Conservation (phyloP, 2,797 vertebrate genomes). For the Thalassophryne amazonica region DNA sequence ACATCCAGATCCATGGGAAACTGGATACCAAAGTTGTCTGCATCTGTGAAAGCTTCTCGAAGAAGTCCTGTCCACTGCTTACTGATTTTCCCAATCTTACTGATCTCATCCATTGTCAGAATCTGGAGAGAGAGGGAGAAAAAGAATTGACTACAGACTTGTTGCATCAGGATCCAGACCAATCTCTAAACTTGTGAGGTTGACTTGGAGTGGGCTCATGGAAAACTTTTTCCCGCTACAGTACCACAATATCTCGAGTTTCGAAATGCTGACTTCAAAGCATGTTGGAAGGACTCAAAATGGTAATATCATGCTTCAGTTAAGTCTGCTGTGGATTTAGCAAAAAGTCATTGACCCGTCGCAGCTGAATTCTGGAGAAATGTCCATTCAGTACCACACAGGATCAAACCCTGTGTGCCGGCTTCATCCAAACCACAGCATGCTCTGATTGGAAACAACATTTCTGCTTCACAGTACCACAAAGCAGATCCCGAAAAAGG, state of each 20-base stretch:
- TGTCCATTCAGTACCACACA: conserved; percentile 49
- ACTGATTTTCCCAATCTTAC: conserved; percentile 93
- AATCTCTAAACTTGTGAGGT: conserved; percentile 12
- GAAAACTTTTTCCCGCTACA: conserved; percentile 3
- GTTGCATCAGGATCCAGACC: conserved; percentile 16
- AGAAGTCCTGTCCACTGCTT: conserved; percentile 97
- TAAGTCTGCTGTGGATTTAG: conserved; percentile 19
- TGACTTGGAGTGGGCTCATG: conserved; percentile 10
- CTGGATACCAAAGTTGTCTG: conserved; percentile 95
- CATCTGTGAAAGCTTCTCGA: conserved; percentile 89
- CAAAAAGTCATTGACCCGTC: conserved; percentile 54
- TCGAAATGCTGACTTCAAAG: conserved; percentile 42
- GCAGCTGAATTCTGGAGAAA: conserved; percentile 51
- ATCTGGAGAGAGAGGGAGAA: conserved; percentile 75
- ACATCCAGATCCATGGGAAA: conserved; percentile 94
- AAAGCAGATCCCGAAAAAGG: conserved; percentile 14
- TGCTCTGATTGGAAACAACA: conserved; percentile 53
- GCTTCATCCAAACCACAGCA: conserved; percentile 20
- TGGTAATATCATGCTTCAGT: conserved; percentile 49
- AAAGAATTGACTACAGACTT: conserved; percentile 5
- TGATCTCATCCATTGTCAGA: conserved; percentile 87
- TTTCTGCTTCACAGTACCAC: conserved; percentile 19
- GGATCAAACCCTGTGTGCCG: conserved; percentile 18
- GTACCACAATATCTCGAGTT: conserved; percentile 8
- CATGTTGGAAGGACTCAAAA: neutral